These are phyloP conservation scores for Pangasius krempfi DNA, from an alignment of 2,797 vertebrate genomes.

Conservation along the genomic window DNA sequence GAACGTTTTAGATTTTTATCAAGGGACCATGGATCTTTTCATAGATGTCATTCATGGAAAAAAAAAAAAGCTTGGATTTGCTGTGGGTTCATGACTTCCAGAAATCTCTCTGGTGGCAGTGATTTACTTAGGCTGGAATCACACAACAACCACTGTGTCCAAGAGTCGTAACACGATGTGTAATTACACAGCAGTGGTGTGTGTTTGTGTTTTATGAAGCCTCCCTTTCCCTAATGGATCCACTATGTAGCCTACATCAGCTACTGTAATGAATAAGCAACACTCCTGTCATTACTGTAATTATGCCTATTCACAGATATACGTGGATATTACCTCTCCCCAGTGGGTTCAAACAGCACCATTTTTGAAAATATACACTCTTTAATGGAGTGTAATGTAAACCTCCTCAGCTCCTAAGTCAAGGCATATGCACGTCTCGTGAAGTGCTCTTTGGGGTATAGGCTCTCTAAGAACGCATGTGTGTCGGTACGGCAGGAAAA, in stretches of 20 bases:
- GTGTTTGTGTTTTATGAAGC: conserved; percentile 31
- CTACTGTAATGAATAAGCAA: conserved; percentile 58
- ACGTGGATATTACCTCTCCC: conserved; percentile 52
- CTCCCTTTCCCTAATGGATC: conserved; percentile 12
- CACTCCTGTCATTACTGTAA: conserved; percentile 61
- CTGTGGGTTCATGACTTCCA: not conserved
- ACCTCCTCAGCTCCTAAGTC: conserved; percentile 61
- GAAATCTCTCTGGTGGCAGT: not conserved
- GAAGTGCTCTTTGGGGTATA: conserved; percentile 60
- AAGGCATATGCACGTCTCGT: conserved; percentile 52
- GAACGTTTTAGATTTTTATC: not conserved
- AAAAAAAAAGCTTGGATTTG: not conserved
- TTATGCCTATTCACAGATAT: conserved; percentile 62
- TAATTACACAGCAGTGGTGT: conserved; percentile 16
- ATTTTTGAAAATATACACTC: conserved; percentile 70
- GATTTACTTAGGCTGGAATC: conserved; percentile 1
- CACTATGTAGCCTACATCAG: conserved; percentile 43
- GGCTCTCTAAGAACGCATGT: not conserved
- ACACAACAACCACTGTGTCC: not conserved
- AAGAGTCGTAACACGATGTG: not conserved
- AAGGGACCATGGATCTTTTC: too few species aligned
- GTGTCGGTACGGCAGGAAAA: conserved; percentile 58
- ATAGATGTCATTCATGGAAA: not conserved
- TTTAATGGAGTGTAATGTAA: conserved; percentile 67
- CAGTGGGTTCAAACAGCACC: conserved; percentile 48